Evolutionary conservation across 1,140 invertebrate genomes (phyloP), one percentile per base, ranked within the genome.

Genomic region (Harpegnathos saltator): DNA sequence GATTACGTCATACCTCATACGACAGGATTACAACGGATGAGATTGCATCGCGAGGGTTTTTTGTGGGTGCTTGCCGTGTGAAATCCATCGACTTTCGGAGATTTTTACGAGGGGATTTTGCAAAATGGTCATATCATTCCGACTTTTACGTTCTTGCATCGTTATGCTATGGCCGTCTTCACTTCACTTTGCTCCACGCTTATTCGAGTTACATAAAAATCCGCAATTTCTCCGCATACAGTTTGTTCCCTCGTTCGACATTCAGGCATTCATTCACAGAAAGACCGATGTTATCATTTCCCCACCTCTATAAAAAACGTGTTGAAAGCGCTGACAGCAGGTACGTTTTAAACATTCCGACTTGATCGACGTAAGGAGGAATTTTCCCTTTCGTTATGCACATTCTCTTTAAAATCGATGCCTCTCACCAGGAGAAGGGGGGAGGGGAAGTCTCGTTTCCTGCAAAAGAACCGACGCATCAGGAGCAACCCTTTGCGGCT

Each of bases 1-100:
- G 19, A 15, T 78, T 80, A 48, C 65, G 52, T 71, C 65, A 58
- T 80, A 80, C 58, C 52, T 80, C 75, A 52, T 3, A 7, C 52
- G 33, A 56, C 52, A 61, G 22, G 66, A 56, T 66, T 77, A 56
- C 7, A 52, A 14, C n/a, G 19, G 5, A n/a, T 33, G 62, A 77
- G 74, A 77, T 77, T 77, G 29, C 62, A 66, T 77, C 74, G 17
- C 19, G 62, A n/a, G 14, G 14, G 19, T 9, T 44, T 44, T 52
- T 65, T 29, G 38, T 19, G 15, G 33, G 0, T 15, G 48, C 59
- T 1, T 19, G 22, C 33, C 54, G 24, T 24, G 33, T 14, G 29
- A 19, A 12, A 15, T 58, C 11, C 56, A 29, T 33, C 11, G 29
- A 78, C 44, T 78, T 66, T 69, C 15, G 17, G 29, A 38, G 61